Conservation (phyloP, 1,140 invertebrate species). For the Dreissena rostriformis region DNA sequence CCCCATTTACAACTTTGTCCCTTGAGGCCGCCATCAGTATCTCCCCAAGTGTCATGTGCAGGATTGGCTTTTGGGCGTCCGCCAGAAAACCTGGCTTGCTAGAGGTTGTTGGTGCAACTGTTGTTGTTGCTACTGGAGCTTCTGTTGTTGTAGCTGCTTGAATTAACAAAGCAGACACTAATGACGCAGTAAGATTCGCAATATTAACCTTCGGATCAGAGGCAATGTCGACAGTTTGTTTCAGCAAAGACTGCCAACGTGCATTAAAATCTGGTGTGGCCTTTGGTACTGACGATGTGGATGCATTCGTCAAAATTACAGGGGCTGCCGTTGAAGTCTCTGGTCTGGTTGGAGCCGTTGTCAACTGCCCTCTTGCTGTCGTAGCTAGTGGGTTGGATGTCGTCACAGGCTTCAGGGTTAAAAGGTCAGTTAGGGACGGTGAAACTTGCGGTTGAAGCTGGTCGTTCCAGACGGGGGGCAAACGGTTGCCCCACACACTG, state of each 20-base stretch:
- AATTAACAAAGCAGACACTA: background rate
- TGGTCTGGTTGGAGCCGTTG: background rate
- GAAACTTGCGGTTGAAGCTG: background rate
- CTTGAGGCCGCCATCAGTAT: background rate
- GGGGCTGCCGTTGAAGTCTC: background rate
- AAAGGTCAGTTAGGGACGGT: background rate
- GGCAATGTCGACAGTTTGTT: background rate
- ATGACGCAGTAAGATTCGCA: background rate
- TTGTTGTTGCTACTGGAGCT: background rate
- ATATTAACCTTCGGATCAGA: background rate
- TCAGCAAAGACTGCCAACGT: background rate
- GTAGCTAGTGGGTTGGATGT: background rate
- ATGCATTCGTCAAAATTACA: background rate
- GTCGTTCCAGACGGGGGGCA: background rate
- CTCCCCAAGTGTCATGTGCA: background rate
- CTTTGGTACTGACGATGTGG: background rate
- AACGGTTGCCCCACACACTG: background rate
- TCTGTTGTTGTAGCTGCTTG: background rate
- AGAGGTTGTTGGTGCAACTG: background rate
- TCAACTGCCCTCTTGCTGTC: background rate
- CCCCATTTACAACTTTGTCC: background rate
- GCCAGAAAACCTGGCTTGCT: background rate
- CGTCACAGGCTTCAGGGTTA: background rate
- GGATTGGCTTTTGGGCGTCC: background rate
- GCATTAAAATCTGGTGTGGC: background rate